Conservation (phyloP, 2,797 vertebrate species). For the Alouatta caraya region DNA sequence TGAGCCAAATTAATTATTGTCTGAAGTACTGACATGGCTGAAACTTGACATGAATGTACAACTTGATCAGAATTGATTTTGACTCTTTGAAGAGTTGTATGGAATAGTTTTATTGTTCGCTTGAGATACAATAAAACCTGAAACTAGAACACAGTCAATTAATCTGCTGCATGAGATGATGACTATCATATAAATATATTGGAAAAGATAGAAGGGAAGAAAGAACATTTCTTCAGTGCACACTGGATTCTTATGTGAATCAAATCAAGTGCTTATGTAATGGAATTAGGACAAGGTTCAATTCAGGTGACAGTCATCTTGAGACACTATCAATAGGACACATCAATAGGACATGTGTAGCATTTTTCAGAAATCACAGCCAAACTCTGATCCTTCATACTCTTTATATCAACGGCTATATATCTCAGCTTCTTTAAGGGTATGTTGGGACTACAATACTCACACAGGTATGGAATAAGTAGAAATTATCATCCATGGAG, state of each 20-base stretch:
- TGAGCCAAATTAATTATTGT: neutral
- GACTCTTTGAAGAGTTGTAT: neutral
- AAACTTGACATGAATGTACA: neutral
- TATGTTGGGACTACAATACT: neutral
- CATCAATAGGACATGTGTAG: neutral
- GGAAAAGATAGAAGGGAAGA: neutral
- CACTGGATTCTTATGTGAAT: neutral
- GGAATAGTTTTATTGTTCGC: neutral
- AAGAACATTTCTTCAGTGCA: neutral
- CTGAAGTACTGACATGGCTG: neutral
- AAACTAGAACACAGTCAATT: neutral
- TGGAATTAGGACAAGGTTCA: neutral
- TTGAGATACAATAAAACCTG: neutral
- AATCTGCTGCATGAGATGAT: neutral
- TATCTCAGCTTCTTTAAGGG: neutral
- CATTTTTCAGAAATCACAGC: slow-evolving; percentile 1
- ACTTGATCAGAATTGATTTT: neutral
- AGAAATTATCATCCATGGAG: neutral
- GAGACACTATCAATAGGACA: neutral
- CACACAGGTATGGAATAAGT: neutral
- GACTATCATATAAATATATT: neutral
- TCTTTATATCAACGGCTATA: neutral
- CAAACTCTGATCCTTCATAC: neutral
- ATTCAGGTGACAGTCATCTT: neutral
- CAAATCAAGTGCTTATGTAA: neutral